These are phyloP conservation scores for Dryas iulia DNA, from an alignment of 1,140 invertebrate genomes.

Conservation along the genomic window DNA sequence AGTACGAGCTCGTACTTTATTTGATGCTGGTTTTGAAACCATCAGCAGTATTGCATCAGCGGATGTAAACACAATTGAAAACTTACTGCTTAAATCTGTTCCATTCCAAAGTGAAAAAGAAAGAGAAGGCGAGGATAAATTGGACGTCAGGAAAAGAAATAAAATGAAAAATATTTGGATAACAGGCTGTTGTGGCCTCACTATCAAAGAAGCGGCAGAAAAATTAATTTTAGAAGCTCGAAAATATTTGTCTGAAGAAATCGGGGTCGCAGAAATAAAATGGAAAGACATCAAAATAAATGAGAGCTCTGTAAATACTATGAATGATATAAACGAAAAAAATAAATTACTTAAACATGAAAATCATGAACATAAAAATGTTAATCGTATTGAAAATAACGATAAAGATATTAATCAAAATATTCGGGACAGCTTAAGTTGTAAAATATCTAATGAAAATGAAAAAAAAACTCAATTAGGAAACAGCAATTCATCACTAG, in stretches of 20 bases:
- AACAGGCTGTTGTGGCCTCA: constrained; percentile 90
- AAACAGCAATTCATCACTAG: not conserved
- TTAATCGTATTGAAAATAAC: not conserved
- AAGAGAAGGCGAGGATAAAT: constrained; percentile 85
- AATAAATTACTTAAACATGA: not conserved
- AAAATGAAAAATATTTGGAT: constrained; percentile 89
- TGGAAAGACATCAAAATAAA: constrained; percentile 66
- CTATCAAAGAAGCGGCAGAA: constrained; percentile 89
- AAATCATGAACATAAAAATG: not conserved
- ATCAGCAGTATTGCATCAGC: constrained; percentile 89
- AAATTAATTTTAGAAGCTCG: constrained; percentile 91
- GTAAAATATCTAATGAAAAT: not conserved
- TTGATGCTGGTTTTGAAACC: constrained; percentile 90
- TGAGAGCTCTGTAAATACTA: not conserved
- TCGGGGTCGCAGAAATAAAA: constrained; percentile 82
- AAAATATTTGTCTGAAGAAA: constrained; percentile 83
- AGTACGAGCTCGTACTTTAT: constrained; percentile 90
- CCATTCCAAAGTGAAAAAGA: constrained; percentile 92
- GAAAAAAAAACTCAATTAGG: not conserved
- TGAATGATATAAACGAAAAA: not conserved
- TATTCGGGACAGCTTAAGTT: not conserved
- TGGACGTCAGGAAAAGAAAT: constrained; percentile 85
- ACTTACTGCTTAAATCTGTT: constrained; percentile 87
- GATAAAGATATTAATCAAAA: not conserved
- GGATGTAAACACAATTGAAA: constrained; percentile 85